These are phyloP conservation scores for Lydus trimaculatus DNA, from an alignment of 2,888 invertebrate species.

Conservation along the genomic window DNA sequence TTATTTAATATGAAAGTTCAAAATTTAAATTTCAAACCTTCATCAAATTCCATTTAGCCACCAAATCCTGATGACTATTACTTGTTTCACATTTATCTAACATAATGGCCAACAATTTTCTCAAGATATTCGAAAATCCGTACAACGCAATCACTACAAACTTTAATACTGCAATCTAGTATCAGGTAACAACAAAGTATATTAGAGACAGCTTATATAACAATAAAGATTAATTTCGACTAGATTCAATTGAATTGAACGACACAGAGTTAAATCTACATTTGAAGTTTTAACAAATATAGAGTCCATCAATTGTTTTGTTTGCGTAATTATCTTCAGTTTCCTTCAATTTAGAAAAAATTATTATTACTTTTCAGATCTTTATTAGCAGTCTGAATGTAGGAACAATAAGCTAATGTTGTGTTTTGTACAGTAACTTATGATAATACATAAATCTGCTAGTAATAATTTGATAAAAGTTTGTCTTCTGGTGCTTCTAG, in stretches of 20 bases:
- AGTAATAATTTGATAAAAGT: too few species aligned
- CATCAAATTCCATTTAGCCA: neutral
- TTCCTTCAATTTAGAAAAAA: too few species aligned
- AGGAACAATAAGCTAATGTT: too few species aligned
- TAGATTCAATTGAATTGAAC: neutral
- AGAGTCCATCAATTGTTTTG: neutral
- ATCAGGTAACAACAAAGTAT: neutral
- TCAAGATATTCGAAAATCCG: neutral
- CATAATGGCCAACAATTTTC: neutral
- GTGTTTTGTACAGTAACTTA: too few species aligned
- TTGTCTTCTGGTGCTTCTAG: too few species aligned
- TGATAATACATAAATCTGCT: too few species aligned
- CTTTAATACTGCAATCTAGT: neutral
- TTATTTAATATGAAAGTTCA: conserved; percentile 19
- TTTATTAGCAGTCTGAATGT: too few species aligned
- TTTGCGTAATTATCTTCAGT: too few species aligned
- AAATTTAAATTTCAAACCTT: conserved; percentile 9
- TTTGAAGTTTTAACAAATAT: neutral
- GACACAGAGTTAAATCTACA: neutral
- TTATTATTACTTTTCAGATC: too few species aligned
- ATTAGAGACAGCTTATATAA: neutral
- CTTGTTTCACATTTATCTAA: neutral
- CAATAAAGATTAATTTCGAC: neutral
- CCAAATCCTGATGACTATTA: neutral
- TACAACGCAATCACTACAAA: neutral